phyloP scores from a whole-genome alignment of 2,797 vertebrate species.

The Furcifer pardalis region DNA sequence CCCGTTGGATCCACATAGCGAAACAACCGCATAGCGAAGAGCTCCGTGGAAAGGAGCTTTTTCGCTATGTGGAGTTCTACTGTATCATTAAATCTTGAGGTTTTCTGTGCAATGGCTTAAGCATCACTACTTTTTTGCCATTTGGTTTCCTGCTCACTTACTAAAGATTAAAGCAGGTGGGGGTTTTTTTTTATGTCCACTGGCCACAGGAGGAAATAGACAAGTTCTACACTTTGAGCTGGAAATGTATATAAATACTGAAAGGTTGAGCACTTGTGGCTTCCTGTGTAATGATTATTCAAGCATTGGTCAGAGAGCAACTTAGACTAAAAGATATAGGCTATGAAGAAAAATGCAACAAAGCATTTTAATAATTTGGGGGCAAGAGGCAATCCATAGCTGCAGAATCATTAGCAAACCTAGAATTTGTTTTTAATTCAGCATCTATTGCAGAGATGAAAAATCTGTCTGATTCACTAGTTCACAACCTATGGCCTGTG shows the following conservation, averaged over 20 bases:
- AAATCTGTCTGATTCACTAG: background rate
- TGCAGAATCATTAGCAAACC: background rate
- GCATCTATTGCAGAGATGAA: background rate
- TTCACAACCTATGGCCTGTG: too few species aligned
- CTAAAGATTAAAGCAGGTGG: background rate
- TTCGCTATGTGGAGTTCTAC: too few species aligned
- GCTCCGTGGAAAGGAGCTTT: too few species aligned
- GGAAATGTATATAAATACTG: background rate
- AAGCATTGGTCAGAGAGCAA: background rate
- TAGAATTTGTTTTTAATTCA: background rate
- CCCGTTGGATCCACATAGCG: too few species aligned
- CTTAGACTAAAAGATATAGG: background rate
- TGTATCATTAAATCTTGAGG: too few species aligned
- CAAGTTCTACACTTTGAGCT: background rate
- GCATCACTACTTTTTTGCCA: background rate
- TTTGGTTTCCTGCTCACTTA: background rate
- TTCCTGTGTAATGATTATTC: constrained; percentile 3
- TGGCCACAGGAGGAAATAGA: constrained; percentile 13
- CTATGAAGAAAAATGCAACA: background rate
- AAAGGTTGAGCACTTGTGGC: background rate
- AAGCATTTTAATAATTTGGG: background rate
- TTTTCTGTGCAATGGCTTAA: background rate
- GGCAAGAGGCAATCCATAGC: too few species aligned
- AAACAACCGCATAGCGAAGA: too few species aligned
- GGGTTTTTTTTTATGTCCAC: background rate